phyloP scores from a whole-genome alignment of 2,113 vertebrate species.

The rat (Rattus norvegicus) region GRCr8 NC_086024.1:109723501-109724000 shows the following conservation, averaged over 20 bases:
- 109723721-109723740: neutral
- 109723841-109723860: neutral
- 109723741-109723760: neutral
- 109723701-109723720: constrained; percentile 51
- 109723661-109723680: constrained; percentile 87
- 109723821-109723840: neutral
- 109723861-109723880: constrained; percentile 15
- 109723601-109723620: constrained; percentile 76
- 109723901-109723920: constrained; percentile 24
- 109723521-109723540: neutral
- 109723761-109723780: neutral
- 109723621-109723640: constrained; percentile 93
- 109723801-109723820: constrained; percentile 16
- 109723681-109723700: constrained; percentile 90
- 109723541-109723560: constrained; percentile 67
- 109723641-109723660: constrained; percentile 89
- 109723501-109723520: neutral
- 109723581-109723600: constrained; percentile 58
- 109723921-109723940: constrained; percentile 14
- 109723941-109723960: constrained; percentile 17
- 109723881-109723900: no score
- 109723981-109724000: neutral
- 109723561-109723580: constrained; percentile 66
- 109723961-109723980: constrained; percentile 37
- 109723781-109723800: neutral